phyloP scores from a whole-genome alignment of 2,113 vertebrate genomes.

The Zosterops hypoxanthus region DNA sequence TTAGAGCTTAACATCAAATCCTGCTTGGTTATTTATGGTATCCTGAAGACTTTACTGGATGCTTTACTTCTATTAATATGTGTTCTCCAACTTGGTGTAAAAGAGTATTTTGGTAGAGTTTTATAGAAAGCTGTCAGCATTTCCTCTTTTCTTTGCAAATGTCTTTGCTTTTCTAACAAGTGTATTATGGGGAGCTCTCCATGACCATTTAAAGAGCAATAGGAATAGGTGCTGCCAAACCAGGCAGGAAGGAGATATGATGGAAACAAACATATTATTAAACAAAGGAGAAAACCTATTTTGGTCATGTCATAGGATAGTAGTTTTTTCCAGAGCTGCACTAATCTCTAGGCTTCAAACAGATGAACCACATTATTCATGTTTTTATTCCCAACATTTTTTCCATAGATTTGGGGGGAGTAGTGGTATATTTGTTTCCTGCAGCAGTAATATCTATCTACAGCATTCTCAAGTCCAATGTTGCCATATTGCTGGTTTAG shows the following conservation, averaged over 20 bases:
- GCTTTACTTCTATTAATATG: not conserved
- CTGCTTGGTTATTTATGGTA: not conserved
- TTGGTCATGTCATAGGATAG: not conserved
- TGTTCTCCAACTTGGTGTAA: not conserved
- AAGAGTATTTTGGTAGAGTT: not conserved
- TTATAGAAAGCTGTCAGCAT: not conserved
- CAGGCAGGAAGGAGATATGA: not conserved
- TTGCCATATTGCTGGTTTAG: not conserved
- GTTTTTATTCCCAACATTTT: not conserved
- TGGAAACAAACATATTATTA: not conserved
- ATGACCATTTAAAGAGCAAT: not conserved
- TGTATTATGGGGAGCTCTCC: accelerated
- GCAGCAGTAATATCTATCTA: not conserved
- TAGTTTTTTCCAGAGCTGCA: not conserved
- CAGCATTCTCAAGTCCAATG: not conserved
- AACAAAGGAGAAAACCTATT: not conserved
- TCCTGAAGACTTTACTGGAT: not conserved
- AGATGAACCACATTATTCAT: not conserved
- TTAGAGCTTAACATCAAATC: not conserved
- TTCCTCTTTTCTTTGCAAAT: not conserved
- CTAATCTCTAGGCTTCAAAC: not conserved
- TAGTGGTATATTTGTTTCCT: not conserved
- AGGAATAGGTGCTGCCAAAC: not conserved
- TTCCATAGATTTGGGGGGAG: accelerated
- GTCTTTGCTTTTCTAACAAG: not conserved